Base-by-base conservation (phyloP, 2,113 vertebrate genomes). In the Cyrtonyx montezumae region DNA sequence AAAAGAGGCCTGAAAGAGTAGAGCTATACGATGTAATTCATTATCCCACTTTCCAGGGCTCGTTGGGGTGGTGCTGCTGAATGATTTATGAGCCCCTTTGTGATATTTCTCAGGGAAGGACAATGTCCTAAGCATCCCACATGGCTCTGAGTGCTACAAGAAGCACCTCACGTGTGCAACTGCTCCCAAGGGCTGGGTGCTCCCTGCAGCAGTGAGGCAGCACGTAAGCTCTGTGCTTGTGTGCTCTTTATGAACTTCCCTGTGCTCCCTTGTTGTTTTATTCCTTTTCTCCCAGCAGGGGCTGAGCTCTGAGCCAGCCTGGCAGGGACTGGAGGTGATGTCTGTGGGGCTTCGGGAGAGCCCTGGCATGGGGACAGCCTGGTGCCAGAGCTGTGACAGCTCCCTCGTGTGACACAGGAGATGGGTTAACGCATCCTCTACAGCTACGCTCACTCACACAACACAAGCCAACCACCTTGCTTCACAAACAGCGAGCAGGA, bases 161-260 rank as follows among this genome's bases (percentile, higher is more conserved):
- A n/a, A 63, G 8, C 36, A 56, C 28, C 22, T 6, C 5, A 59
- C 3, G 12, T 1, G 0, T 2, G 32, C 8, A 34, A 5, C 19
- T 53, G 56, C 43, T 37, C 43, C 56, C 0, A 0, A 59, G 42
- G n/a, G n/a, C 42, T 51, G 8, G 34, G 34, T 2, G 0, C 18
- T 79, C 59, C 30, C 36, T 62, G 55, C 53, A 53, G 40, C 2
- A 0, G 28, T 61, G 71, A 40, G 34, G 34, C 32, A 71, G 58
- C 55, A 80, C 36, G 22, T 1, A 2, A 14, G 10, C 11, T 85
- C 34, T 1, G 0, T 45, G 46, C n/a, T n/a, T n/a, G n/a, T n/a
- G n/a, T n/a, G n/a, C n/a, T n/a, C n/a, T n/a, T n/a, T 18, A 53
- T 32, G 11, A n/a, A 26, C 32, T 61, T 32, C 46, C 1, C 1